Evolutionary conservation across 2,888 invertebrate genomes (phyloP), one percentile per base, ranked within the genome.

Genomic region (Perithous albicinctus): DNA sequence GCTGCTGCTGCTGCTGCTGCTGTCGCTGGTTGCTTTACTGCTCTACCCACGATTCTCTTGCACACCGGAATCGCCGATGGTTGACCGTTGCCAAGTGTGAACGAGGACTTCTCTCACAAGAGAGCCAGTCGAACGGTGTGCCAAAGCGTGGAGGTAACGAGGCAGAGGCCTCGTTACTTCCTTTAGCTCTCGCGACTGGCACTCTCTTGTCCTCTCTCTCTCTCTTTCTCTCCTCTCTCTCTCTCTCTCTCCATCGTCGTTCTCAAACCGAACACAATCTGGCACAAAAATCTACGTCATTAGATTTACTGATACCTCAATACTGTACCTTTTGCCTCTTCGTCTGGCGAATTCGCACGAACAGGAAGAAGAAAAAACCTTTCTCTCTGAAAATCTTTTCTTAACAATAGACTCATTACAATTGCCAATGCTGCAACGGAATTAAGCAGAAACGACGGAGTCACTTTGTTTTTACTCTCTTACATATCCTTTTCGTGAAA

Each of bases 161-260:
- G 87, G 64, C 78, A 66, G 78, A 87, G 86, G 87, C 88, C 88
- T 88, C 87, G 88, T 86, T 88, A 85, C 86, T 85, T 85, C 63
- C 66, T 80, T n/a, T 48, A 41, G 51, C 67, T 46, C 18, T 46
- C 18, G 48, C 66, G 51, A 51, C 32, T 51, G 43, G 12, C 32
- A 20, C 35, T 18, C 72, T 48, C 35, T n/a, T 23, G 35, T 51
- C 54, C 10, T n/a, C n/a, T n/a, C n/a, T n/a, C n/a, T n/a, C n/a
- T n/a, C n/a, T n/a, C n/a, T n/a, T n/a, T n/a, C 35, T 18, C 72
- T 48, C 35, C n/a, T 23, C 23, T 51, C 54, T 10, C n/a, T n/a
- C n/a, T n/a, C n/a, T n/a, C n/a, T n/a, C n/a, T n/a, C n/a, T 61
- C 46, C n/a, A 61, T 32, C 64, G 29, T n/a, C 41, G 26, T 67